phyloP scores from a whole-genome alignment of 2,888 invertebrate species.

The Aleiodes testaceus region DNA sequence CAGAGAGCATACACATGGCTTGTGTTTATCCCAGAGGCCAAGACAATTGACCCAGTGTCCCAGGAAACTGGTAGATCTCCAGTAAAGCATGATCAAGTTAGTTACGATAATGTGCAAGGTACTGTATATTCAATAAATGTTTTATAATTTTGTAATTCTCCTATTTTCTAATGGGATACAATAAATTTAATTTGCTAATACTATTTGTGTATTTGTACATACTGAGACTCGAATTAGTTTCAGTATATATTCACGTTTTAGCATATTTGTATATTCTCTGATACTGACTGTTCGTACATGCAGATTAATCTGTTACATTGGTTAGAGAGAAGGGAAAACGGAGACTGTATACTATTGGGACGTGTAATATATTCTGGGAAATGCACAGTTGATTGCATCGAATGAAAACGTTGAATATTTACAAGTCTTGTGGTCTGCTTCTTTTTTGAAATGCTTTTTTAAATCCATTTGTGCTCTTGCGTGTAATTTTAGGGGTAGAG shows the following conservation, averaged over 20 bases:
- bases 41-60: not conserved
- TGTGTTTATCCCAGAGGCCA: slow-evolving; percentile 28
- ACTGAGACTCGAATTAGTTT: slow-evolving; percentile 1
- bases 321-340: not conserved
- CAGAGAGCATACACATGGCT: slow-evolving; percentile 13
- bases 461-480: slow-evolving; percentile 10
- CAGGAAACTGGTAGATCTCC: no score
- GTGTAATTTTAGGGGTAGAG: no score
- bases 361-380: slow-evolving; percentile 29
- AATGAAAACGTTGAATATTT: slow-evolving; percentile 22
- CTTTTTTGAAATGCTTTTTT: not conserved
- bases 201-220: slow-evolving; percentile 19
- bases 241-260: slow-evolving; percentile 15
- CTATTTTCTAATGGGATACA: slow-evolving; percentile 17
- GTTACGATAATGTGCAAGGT: no score
- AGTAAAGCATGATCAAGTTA: no score
- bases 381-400: slow-evolving; percentile 23
- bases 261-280: slow-evolving; percentile 27
- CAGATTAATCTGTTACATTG: slow-evolving; percentile 29
- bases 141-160: slow-evolving; percentile 13
- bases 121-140: not conserved
- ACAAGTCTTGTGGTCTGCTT: not conserved
- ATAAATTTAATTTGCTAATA: slow-evolving; percentile 27
- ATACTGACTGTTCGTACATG: slow-evolving; percentile 27
- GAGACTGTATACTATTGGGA: slow-evolving; percentile 1